phyloP scores from a whole-genome alignment of 2,888 invertebrate genomes.

The Idaea aversata region DNA sequence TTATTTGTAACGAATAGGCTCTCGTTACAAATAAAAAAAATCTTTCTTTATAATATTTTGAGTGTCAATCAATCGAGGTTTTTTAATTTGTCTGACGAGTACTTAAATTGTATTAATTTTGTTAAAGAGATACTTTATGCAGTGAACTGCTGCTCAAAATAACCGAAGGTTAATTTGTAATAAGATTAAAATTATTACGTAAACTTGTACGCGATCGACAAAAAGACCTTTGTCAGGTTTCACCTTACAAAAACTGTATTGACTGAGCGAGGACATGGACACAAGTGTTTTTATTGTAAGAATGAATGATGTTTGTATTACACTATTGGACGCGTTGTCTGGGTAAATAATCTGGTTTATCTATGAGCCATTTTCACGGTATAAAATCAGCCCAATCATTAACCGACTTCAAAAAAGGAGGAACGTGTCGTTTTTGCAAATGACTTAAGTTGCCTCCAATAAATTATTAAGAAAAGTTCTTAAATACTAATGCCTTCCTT shows the following conservation, averaged over 20 bases:
- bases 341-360: background rate
- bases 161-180: slow-evolving; percentile 13
- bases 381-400: background rate
- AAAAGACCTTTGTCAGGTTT: slow-evolving; percentile 59
- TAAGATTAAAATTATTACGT: slow-evolving; percentile 48
- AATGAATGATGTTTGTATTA: slow-evolving; percentile 24
- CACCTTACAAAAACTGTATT: slow-evolving; percentile 48
- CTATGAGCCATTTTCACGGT: background rate
- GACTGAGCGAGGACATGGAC: slow-evolving; percentile 48
- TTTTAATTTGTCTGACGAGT: too few species aligned
- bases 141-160: slow-evolving; percentile 17
- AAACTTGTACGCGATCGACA: slow-evolving; percentile 38
- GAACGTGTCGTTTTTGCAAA: too few species aligned
- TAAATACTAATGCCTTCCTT: too few species aligned
- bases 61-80: too few species aligned
- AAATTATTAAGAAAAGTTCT: too few species aligned
- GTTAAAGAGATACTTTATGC: slow-evolving; percentile 12
- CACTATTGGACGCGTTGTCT: background rate
- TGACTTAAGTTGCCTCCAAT: too few species aligned
- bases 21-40: too few species aligned
- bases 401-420: too few species aligned
- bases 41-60: too few species aligned
- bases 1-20: too few species aligned
- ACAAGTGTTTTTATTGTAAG: slow-evolving; percentile 39
- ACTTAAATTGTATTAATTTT: too few species aligned